Evolutionary conservation across 2,888 invertebrate species (phyloP).

Genomic region (Stenodera caucasica): DNA sequence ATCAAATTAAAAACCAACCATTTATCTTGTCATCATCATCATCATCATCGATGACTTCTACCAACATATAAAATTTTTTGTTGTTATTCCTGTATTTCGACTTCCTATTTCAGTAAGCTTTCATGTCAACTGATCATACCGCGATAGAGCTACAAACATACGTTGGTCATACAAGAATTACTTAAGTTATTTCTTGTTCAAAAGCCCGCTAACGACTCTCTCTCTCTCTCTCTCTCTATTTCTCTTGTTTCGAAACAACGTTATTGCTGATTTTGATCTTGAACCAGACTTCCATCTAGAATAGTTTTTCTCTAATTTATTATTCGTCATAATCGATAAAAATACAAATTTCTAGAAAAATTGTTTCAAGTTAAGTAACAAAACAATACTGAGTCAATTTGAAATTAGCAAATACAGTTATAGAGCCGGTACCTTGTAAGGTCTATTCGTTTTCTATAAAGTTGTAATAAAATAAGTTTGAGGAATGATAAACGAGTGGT

Average conservation of each 20-base stretch:
- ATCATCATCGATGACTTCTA: background rate
- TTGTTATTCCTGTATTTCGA: slow-evolving; percentile 9
- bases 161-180: slow-evolving; percentile 9
- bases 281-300: slow-evolving; percentile 24
- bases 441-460: slow-evolving; percentile 33
- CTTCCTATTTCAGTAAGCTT: slow-evolving; percentile 28
- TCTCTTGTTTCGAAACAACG: slow-evolving; percentile 29
- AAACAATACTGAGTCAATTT: slow-evolving; percentile 11
- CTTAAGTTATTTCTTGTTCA: slow-evolving; percentile 22
- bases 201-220: slow-evolving; percentile 28
- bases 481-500: slow-evolving; percentile 34
- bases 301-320: slow-evolving; percentile 9
- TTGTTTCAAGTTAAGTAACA: background rate
- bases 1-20: background rate
- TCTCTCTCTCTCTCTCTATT: no score
- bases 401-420: slow-evolving; percentile 31
- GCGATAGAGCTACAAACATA: slow-evolving; percentile 26
- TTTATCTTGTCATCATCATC: slow-evolving; percentile 3
- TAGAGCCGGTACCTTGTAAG: slow-evolving; percentile 32
- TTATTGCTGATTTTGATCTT: slow-evolving; percentile 26
- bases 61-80: background rate
- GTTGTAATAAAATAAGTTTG: slow-evolving; percentile 34
- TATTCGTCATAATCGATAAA: background rate
- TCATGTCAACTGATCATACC: slow-evolving; percentile 29
- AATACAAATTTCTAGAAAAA: no score